Evolutionary conservation across 2,797 vertebrate genomes (phyloP), one percentile per base, ranked within the genome.

Genomic region (Crax fasciolata): DNA sequence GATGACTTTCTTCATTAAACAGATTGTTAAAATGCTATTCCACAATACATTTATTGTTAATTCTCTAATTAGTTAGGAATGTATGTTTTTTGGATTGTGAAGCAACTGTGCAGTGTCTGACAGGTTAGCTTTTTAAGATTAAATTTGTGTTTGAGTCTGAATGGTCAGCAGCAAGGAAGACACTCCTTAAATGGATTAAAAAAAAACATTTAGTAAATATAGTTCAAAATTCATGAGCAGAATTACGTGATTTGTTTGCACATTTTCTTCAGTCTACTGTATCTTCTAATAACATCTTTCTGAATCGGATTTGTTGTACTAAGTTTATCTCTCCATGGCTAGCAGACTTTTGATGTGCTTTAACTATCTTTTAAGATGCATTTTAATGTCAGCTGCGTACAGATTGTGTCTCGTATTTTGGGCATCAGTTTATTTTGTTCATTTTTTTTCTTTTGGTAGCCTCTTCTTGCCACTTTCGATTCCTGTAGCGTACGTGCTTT

Each of bases 401-500:
- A 93, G 89, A 72, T 73, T 12, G 24, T 24, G 6, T 11, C 28
- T 75, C 49, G 54, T 79, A 39, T 71, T 94, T 81, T 85, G 32
- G 49, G 30, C 81, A 90, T 43, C 27, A 35, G 84, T 94, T 93
- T 73, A 38, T 54, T 74, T 67, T 67, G 17, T 72, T 68, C 10
- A 3, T 79, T 67, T 85, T 93, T 80, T 80, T 76, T 58, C 27
- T 77, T 84, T 49, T 25, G 11, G 44, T 78, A 86, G 44, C 46
- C 62, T 91, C 55, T 72, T 90, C 88, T 93, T 89, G 66, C 38
- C 62, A 71, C 96, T 97, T 82, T 86, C 74, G 25, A 15, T 96
- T 95, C 95, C 91, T 91, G 89, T 96, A 94, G 89, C 90, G 90
- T 78, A 57, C 10, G 43, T 83, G 92, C 95, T 97, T 98, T 88